Evolutionary conservation across 2,888 invertebrate species (phyloP), one percentile per base, ranked within the genome.

Genomic region (Spisula subtruncata): DNA sequence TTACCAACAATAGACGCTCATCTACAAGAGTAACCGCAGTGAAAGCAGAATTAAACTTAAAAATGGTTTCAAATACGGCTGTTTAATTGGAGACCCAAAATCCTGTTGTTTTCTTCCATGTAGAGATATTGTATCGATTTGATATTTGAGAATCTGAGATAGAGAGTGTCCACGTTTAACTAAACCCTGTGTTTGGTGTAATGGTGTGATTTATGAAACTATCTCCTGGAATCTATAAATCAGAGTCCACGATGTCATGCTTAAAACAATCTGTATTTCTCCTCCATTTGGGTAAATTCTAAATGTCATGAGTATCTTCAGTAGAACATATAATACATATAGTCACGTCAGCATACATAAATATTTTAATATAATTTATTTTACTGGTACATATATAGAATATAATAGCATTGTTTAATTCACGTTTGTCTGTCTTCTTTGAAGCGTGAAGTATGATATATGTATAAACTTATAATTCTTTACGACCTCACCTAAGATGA

Each of bases 221-320:
- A 25, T 66, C 60, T 66, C 60, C n/a, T n/a, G 25, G n/a, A 66
- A 25, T 66, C 60, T n/a, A 66, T 66, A 66, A 66, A 66, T 66
- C 60, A 66, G 25, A 12, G n/a, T n/a, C n/a, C 60, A 25, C 25
- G 60, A 66, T 66, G 60, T 66, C 60, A 66, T n/a, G 60, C 12
- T 66, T n/a, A 25, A 66, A 66, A 66, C 25, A 66, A 66, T 66
- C 60, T n/a, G 6, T 25, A 66, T 66, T 51, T 25, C 60, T 66
- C n/a, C 18, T 25, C 6, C 25, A 25, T 25, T 66, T 1, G 25
- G 25, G n/a, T 66, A 66, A 66, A 25, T 66, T 66, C 60, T 66
- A 25, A 66, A 25, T 66, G n/a, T 25, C 41, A n/a, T 66, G 5
- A 66, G 25, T 66, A 66, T 10, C 60, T 66, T 66, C 60, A 66